Base-by-base conservation (phyloP, 2,797 vertebrate genomes). In the Craterocephalus amniculus region DNA sequence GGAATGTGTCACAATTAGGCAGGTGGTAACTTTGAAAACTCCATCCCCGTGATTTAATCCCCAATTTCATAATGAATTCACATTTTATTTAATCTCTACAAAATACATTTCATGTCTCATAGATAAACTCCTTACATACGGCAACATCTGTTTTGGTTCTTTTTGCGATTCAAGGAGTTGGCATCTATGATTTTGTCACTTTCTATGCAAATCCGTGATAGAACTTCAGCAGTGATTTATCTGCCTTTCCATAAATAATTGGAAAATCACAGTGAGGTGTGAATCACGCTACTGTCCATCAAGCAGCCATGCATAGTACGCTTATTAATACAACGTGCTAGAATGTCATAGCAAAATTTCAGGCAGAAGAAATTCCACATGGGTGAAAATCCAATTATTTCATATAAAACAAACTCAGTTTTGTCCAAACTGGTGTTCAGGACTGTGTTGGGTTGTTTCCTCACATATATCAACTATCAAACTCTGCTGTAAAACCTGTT, bases 381-480 rank as follows among this genome's bases (percentile, higher is more conserved):
- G 1, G 11, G 24, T 54, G 13, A 1, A 72, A 63, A 63, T 4
- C 38, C 4, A 56, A n/a, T 13, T 27, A 64, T 55, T 65, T 43
- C 52, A 24, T 14, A 34, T 22, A 0, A 56, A 27, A 87, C 78
- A 85, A 86, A 54, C 70, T n/a, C n/a, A 10, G 7, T 58, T 58
- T 73, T 85, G 71, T 79, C 29, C 22, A 59, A 43, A 10, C 0
- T 20, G 10, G 35, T 56, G 27, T 34, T 20, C 36, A 29, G 58
- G 22, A 38, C 27, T 5, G 4, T 32, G 35, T 38, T 26, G 0
- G 8, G 18, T 43, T 38, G 9, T 58, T 45, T 49, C 48, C 31
- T 48, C 18, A 8, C 32, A 82, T 74, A 65, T 55, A 77, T 81
- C 69, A 80, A 54, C 11, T 70, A 67, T 76, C 76, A 67, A 59